Conservation (phyloP, 2,888 invertebrate genomes). For the Mythimna vitellina region DNA sequence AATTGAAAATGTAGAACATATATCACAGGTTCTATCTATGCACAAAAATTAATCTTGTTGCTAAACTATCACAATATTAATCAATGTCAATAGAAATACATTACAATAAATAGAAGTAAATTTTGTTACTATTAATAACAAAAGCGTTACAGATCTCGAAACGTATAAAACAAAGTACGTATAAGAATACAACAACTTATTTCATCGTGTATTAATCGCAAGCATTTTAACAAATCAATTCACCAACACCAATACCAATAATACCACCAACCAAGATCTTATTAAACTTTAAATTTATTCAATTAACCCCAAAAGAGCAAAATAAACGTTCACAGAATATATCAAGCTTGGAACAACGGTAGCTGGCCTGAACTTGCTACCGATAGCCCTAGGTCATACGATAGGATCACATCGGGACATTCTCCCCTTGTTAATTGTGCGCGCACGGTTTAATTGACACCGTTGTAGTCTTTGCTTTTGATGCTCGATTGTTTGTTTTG, state of each 20-base stretch:
- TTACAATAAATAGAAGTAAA: no score
- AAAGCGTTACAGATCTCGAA: not conserved
- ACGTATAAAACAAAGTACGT: not conserved
- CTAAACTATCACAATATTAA: not conserved
- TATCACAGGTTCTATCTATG: not conserved
- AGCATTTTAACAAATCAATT: slow-evolving; percentile 25
- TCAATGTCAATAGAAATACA: no score
- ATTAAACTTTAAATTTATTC: slow-evolving; percentile 73
- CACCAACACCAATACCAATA: slow-evolving; percentile 40
- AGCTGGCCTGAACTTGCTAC: slow-evolving; percentile 83
- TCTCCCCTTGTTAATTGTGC: slow-evolving; percentile 84
- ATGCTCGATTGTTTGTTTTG: slow-evolving; percentile 60
- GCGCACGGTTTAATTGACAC: slow-evolving; percentile 82
- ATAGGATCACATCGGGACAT: slow-evolving; percentile 85
- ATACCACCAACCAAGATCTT: slow-evolving; percentile 62
- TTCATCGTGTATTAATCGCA: not conserved
- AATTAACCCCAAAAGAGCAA: slow-evolving; percentile 80
- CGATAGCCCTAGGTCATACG: slow-evolving; percentile 87
- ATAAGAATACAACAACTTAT: not conserved
- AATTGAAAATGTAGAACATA: not conserved
- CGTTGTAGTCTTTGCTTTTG: slow-evolving; percentile 66
- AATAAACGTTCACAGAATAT: slow-evolving; percentile 82
- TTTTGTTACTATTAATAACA: no score
- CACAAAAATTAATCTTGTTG: not conserved
- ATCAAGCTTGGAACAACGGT: slow-evolving; percentile 83